These are phyloP conservation scores for Meloidogyne hapla DNA, from an alignment of 1,140 invertebrate genomes.

Conservation along the genomic window DNA sequence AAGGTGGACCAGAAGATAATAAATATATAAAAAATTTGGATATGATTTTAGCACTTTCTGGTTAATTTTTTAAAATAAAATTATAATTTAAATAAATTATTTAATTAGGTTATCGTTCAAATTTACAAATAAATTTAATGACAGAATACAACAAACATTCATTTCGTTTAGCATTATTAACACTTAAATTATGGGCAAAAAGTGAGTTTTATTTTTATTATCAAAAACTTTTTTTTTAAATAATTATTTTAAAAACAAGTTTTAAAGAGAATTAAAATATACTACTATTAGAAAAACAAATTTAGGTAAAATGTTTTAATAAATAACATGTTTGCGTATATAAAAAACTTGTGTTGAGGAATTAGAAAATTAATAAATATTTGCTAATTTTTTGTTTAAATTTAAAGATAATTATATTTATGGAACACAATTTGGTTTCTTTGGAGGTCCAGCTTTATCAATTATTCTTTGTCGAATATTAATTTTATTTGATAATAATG, in stretches of 20 bases:
- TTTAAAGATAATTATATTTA: background rate
- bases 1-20: background rate
- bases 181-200: conserved; percentile 2
- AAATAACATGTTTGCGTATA: no score
- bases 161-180: conserved; percentile 6
- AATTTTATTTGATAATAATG: conserved; percentile 7
- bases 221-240: background rate
- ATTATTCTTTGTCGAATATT: background rate
- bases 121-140: conserved; percentile 6
- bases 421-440: conserved; percentile 5
- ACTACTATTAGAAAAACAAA: no score
- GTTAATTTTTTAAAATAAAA: background rate
- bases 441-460: background rate
- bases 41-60: background rate
- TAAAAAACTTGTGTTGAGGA: no score
- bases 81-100: background rate
- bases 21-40: background rate
- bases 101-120: background rate
- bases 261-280: no score
- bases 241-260: no score
- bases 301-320: no score
- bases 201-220: background rate
- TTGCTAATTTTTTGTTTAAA: no score
- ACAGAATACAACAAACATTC: conserved; percentile 1
- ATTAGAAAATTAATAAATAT: no score